Evolutionary conservation across 2,888 invertebrate species (phyloP), one percentile per base, ranked within the genome.

Genomic region (Clistopyga incitator): DNA sequence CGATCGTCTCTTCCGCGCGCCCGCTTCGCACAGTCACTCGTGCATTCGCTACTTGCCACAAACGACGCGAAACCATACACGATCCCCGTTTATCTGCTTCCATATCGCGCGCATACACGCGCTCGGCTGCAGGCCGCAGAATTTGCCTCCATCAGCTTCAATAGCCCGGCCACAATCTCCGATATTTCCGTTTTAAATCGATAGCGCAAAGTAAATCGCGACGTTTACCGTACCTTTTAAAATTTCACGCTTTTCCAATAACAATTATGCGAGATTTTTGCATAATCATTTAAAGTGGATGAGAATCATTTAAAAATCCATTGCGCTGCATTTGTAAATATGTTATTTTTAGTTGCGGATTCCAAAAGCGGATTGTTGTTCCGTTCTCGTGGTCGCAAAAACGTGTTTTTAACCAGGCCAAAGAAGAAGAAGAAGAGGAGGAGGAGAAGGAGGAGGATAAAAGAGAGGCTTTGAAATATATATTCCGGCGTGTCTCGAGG

Each of bases 1-100:
- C 67, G 78, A 81, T 74, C 76, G 59, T 84, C 59, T 81, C 76
- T 68, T 76, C 76, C 71, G 61, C 80, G 45, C 75, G 61, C 80
- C 34, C 75, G 72, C 56, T 56, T 72, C n/a, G 42, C 42, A 61
- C 50, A 47, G 42, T 25, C n/a, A 67, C 50, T 68, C 54, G 34
- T 56, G 56, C 15, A 10, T 77, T 72, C 59, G 34, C 71, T 67
- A 76, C 70, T 64, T 56, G 47, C 47, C 70, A 34, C 29, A n/a
- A 61, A 61, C 34, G n/a, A 61, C 59, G 34, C 59, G 6, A 61
- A 61, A 34, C 59, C 34, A 29, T 61, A 34, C 34, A n/a, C 29
- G 29, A 74, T 59, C 34, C 61, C 8, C 59, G 74, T 74, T 61
- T 47, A 65, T 65, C 13, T 42, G 11, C 23, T 11, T 25, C 25